Evolutionary conservation across 2,113 vertebrate species (phyloP).

Genomic region (Podocnemis expansa): DNA sequence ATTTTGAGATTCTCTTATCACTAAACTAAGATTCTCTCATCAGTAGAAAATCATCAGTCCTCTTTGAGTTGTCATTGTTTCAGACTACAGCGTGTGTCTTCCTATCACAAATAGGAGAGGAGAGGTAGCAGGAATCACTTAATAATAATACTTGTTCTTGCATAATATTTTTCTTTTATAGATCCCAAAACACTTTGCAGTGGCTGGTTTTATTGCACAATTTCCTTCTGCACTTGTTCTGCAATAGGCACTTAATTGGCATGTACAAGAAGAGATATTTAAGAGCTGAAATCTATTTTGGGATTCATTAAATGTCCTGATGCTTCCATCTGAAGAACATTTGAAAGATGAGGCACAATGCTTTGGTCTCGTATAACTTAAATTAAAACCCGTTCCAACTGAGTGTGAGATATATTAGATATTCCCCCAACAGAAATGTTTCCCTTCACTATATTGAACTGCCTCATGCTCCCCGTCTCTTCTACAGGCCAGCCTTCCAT

Average conservation of each 20-base stretch:
- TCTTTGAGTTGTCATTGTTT: neutral
- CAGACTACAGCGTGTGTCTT: neutral
- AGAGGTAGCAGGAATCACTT: neutral
- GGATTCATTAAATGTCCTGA: neutral
- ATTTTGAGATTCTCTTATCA: neutral
- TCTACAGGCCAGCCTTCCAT: neutral
- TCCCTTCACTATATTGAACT: neutral
- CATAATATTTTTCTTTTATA: neutral
- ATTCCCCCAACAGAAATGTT: neutral
- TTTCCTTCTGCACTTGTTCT: neutral
- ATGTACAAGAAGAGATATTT: neutral
- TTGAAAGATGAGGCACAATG: neutral
- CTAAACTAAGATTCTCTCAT: neutral
- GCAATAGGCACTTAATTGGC: neutral
- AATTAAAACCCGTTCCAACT: neutral
- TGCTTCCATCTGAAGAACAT: neutral
- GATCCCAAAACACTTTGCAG: neutral
- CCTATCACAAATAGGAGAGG: neutral
- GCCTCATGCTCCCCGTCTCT: neutral
- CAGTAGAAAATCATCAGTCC: neutral
- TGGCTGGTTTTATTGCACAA: neutral
- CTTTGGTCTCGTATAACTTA: neutral
- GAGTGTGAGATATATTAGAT: neutral
- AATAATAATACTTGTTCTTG: fast-evolving
- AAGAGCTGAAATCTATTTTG: neutral